Percentiles rank a stretch among this genome's conserved stretches.
Evolutionary conservation across 2,888 invertebrate genomes (phyloP).

Genomic region (Agrilus mali): DNA sequence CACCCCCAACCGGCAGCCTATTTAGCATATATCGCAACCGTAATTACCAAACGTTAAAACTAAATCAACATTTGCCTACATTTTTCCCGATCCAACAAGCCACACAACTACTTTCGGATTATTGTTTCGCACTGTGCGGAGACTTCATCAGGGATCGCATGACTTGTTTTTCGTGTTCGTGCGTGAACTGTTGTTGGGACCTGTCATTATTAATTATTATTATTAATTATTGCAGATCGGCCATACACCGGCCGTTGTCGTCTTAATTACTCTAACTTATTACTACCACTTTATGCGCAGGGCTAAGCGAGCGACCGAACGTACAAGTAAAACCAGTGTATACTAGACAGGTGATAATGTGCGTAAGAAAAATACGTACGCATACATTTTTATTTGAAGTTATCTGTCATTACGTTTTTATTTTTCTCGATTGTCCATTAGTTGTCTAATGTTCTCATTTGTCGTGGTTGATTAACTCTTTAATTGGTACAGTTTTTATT

Average conservation of each 20-base stretch:
- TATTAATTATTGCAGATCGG: not conserved
- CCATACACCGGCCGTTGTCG: not conserved
- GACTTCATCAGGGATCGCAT: slow-evolving; percentile 10
- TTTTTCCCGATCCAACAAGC: slow-evolving; percentile 3
- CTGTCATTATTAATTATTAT: slow-evolving; percentile 13
- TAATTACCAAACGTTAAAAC: slow-evolving; percentile 2
- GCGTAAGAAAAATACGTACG: too few relatives aligned
- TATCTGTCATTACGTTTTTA: too few relatives aligned
- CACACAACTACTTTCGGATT: slow-evolving; percentile 13
- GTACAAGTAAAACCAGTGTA: too few relatives aligned
- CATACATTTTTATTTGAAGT: too few relatives aligned
- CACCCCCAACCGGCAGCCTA: not conserved
- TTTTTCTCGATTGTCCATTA: too few relatives aligned
- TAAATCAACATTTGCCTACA: not conserved
- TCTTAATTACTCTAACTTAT: slow-evolving; percentile 21
- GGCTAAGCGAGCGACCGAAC: too few relatives aligned
- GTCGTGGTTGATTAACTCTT: too few relatives aligned
- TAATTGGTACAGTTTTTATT: too few relatives aligned
- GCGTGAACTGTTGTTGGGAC: slow-evolving; percentile 14
- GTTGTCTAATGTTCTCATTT: too few relatives aligned
- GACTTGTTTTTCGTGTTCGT: slow-evolving; percentile 12
- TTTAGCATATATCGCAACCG: not conserved
- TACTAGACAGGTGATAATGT: too few relatives aligned
- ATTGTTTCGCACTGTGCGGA: slow-evolving; percentile 8
- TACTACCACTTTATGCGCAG: slow-evolving; percentile 10